Evolutionary conservation across 2,113 vertebrate species (phyloP).

Genomic region (Uria aalge): DNA sequence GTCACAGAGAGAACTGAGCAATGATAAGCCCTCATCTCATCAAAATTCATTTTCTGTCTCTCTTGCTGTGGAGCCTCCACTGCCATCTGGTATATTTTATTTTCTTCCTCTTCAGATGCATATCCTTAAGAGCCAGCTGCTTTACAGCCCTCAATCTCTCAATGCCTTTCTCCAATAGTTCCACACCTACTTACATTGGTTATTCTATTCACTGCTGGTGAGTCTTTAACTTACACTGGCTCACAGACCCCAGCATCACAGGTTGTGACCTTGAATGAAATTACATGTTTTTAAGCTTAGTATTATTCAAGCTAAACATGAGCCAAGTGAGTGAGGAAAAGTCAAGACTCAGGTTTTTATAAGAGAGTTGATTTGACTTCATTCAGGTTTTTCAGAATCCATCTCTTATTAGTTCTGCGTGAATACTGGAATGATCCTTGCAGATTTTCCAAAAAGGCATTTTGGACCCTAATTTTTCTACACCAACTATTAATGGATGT

Average conservation of each 20-base stretch:
- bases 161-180: not conserved
- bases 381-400: not conserved
- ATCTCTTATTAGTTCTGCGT: not conserved
- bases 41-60: constrained; percentile 49
- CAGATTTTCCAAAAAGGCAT: not conserved
- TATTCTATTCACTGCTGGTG: not conserved
- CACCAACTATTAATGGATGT: not conserved
- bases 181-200: not conserved
- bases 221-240: not conserved
- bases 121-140: constrained; percentile 41
- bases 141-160: not conserved
- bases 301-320: not conserved
- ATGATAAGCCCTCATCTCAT: not conserved
- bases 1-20: constrained; percentile 15
- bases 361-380: not conserved
- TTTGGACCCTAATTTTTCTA: not conserved
- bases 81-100: constrained; percentile 62
- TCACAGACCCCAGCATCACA: not conserved
- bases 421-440: not conserved
- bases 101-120: constrained; percentile 40
- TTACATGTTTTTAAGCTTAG: not conserved
- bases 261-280: not conserved
- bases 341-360: not conserved
- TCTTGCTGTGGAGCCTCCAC: constrained; percentile 22
- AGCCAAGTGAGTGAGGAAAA: not conserved